phyloP scores from a whole-genome alignment of 2,113 vertebrate species.

The Antechinus flavipes region DNA sequence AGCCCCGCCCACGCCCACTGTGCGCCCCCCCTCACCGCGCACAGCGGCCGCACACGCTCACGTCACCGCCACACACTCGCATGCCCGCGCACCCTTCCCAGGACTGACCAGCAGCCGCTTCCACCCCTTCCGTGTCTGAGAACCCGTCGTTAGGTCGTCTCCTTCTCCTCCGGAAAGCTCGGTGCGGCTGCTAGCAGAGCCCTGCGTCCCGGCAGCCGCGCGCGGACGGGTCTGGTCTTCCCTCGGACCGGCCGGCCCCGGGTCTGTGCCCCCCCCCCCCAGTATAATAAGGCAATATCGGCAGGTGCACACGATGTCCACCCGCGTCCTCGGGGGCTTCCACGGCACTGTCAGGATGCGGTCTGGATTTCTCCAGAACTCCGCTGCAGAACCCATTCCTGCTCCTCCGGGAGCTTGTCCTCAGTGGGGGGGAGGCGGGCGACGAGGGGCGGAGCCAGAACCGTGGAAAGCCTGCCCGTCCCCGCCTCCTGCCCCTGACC shows the following conservation, averaged over 20 bases:
- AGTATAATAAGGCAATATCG: conserved; percentile 56
- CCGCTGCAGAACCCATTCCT: conserved; percentile 70
- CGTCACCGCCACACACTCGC: too few relatives aligned
- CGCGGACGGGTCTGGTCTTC: conserved; percentile 61
- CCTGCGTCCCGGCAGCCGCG: conserved; percentile 60
- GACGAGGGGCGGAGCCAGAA: conserved; percentile 72
- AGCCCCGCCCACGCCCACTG: background rate
- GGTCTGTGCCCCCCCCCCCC: background rate
- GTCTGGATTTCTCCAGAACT: conserved; percentile 71
- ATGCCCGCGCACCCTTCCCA: background rate
- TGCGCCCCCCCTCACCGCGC: background rate
- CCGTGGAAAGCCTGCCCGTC: conserved; percentile 74
- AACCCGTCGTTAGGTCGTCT: background rate
- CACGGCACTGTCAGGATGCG: conserved; percentile 74
- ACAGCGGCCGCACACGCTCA: too few relatives aligned
- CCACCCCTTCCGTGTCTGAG: conserved; percentile 41
- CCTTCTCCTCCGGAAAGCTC: background rate
- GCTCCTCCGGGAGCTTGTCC: conserved; percentile 63
- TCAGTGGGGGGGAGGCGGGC: conserved; percentile 68
- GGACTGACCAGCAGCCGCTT: conserved; percentile 40
- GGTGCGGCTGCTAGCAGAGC: conserved; percentile 71
- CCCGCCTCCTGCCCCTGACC: conserved; percentile 76
- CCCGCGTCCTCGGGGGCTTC: conserved; percentile 72
- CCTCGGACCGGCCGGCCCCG: background rate
- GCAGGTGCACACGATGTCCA: conserved; percentile 71